Conservation (phyloP, 2,888 invertebrate genomes). For the Pachymerium ferrugineum region DNA sequence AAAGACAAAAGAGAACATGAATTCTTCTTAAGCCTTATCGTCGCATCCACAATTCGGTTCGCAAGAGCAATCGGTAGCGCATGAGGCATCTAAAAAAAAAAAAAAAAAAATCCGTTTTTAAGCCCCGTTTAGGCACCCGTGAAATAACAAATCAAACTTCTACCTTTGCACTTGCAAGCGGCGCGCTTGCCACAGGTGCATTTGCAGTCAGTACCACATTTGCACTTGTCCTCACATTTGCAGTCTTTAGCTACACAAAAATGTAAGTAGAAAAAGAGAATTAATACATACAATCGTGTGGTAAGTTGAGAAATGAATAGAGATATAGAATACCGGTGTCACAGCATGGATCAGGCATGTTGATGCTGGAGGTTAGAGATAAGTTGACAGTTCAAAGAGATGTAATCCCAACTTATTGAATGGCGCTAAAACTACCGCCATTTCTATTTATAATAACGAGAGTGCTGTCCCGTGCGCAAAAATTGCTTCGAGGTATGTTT, state of each 20-base stretch:
- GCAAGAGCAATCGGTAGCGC: neutral
- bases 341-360: conserved; percentile 5
- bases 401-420: neutral
- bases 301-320: neutral
- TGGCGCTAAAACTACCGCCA: neutral
- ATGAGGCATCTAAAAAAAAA: neutral
- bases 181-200: neutral
- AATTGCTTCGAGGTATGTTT: neutral
- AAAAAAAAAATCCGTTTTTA: neutral
- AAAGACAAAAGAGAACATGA: too few relatives aligned
- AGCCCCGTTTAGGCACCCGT: too few relatives aligned
- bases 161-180: conserved; percentile 7
- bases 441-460: neutral
- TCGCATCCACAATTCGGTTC: neutral
- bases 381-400: neutral
- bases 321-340: neutral
- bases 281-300: neutral
- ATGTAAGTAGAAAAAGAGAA: neutral
- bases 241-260: neutral
- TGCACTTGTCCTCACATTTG: conserved; percentile 6
- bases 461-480: conserved; percentile 15
- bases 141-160: neutral
- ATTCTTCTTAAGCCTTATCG: neutral
- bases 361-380: neutral
- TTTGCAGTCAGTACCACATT: conserved; percentile 5